Evolutionary conservation across 2,888 invertebrate species (phyloP).

Genomic region (Tricholauxania praeusta): DNA sequence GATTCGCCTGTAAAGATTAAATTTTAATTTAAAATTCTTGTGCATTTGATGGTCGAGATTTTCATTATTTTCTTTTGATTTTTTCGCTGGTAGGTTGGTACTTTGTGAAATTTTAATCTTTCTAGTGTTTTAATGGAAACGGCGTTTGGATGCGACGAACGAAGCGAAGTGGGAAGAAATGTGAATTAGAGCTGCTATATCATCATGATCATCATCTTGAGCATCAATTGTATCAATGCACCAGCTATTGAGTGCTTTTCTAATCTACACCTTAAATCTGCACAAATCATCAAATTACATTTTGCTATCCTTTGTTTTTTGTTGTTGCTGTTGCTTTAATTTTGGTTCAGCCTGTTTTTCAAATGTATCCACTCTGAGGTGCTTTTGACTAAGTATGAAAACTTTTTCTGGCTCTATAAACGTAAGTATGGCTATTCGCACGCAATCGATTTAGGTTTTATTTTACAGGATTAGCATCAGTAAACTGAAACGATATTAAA

Average conservation of each 20-base stretch:
- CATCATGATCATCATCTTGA: neutral
- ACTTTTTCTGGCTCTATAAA: neutral
- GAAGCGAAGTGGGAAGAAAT: neutral
- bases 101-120: neutral
- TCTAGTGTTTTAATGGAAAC: neutral
- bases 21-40: conserved; percentile 46
- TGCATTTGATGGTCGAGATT: conserved; percentile 13
- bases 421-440: conserved; percentile 17
- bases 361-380: neutral
- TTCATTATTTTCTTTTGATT: conserved; percentile 4
- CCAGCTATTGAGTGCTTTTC: conserved; percentile 21
- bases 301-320: conserved; percentile 36
- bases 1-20: conserved; percentile 44
- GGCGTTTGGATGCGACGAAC: neutral
- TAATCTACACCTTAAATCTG: conserved; percentile 34
- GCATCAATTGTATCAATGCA: conserved; percentile 1
- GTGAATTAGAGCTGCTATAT: neutral
- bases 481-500: conserved; percentile 11
- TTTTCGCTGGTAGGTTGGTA: conserved; percentile 14
- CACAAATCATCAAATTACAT: conserved; percentile 44
- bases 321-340: conserved; percentile 17
- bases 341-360: conserved; percentile 29
- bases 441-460: conserved; percentile 31
- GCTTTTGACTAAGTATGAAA: neutral
- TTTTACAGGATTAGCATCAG: conserved; percentile 25